Percentiles rank a stretch among this genome's conserved stretches.
phyloP scores from a whole-genome alignment of 2,797 vertebrate species.

The Petrocephalus schoutedeni region DNA sequence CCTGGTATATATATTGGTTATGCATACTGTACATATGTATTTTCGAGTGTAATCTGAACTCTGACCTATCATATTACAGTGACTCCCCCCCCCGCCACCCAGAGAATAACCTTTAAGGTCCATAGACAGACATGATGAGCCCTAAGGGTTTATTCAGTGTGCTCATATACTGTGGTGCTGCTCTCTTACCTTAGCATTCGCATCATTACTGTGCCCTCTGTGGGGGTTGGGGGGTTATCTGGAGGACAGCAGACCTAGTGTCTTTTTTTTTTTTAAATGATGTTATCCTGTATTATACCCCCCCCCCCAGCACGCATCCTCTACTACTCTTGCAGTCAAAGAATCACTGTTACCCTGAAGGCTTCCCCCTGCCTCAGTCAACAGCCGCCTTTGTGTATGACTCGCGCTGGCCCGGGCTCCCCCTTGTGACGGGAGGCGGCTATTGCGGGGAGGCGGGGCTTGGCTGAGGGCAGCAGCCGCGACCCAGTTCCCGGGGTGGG shows the following conservation, averaged over 20 bases:
- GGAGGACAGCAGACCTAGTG: not conserved
- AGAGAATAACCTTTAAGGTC: not conserved
- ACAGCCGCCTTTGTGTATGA: slow-evolving; percentile 47
- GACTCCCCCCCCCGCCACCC: not conserved
- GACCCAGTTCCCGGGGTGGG: slow-evolving; percentile 69
- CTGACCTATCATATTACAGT: not conserved
- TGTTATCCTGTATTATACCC: not conserved
- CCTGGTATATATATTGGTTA: not conserved
- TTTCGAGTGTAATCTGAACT: not conserved
- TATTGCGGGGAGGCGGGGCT: not conserved
- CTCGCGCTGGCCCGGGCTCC: slow-evolving; percentile 45
- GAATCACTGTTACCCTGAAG: slow-evolving; percentile 22
- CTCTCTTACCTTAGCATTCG: not conserved
- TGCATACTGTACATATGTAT: not conserved
- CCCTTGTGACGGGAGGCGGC: slow-evolving; percentile 45
- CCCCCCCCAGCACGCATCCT: not conserved
- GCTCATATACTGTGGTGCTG: not conserved
- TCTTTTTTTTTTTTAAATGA: not conserved
- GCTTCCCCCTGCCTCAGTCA: slow-evolving; percentile 42
- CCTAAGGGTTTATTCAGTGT: not conserved
- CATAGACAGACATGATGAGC: not conserved
- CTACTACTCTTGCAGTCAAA: slow-evolving; percentile 15
- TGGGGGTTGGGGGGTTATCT: not conserved
- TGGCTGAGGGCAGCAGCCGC: slow-evolving; percentile 13
- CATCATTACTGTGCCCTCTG: not conserved